Percentiles rank a stretch among this genome's conserved stretches.
These are phyloP conservation scores for Hypomecis atomaria DNA, from an alignment of 2,888 invertebrate species.

Conservation along the genomic window DNA sequence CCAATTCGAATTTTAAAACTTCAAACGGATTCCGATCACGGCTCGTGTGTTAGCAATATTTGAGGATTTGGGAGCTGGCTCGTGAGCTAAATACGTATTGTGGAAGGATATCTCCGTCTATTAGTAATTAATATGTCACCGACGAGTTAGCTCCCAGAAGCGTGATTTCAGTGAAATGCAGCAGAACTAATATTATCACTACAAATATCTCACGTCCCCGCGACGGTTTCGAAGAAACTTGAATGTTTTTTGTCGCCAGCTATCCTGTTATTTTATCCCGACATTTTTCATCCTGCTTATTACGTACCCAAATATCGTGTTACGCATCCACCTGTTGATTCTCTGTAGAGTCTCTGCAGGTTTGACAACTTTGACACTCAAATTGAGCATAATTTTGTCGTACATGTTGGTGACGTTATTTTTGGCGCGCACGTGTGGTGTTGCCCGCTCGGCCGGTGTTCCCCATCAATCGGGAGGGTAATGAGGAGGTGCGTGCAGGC, in stretches of 20 bases:
- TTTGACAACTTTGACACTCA: slow-evolving; percentile 41
- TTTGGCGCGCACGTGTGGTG: slow-evolving; percentile 48
- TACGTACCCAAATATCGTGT: slow-evolving; percentile 59
- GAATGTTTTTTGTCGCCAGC: slow-evolving; percentile 57
- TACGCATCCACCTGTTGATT: slow-evolving; percentile 64
- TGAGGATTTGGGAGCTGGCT: slow-evolving; percentile 30
- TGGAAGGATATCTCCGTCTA: slow-evolving; percentile 59
- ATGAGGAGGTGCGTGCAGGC: slow-evolving; percentile 66
- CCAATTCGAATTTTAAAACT: slow-evolving; percentile 48
- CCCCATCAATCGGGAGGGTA: slow-evolving; percentile 62
- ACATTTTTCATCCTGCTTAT: slow-evolving; percentile 60
- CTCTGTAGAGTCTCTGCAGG: slow-evolving; percentile 29
- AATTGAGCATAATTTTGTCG: slow-evolving; percentile 43
- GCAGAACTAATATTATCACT: slow-evolving; percentile 76
- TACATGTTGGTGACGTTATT: slow-evolving; percentile 47
- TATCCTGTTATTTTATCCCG: slow-evolving; percentile 61
- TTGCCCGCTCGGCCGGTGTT: slow-evolving; percentile 49
- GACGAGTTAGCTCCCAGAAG: slow-evolving; percentile 53
- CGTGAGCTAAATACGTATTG: slow-evolving; percentile 54
- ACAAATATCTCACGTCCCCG: slow-evolving; percentile 74
- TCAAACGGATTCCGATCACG: slow-evolving; percentile 51
- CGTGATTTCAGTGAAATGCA: slow-evolving; percentile 68
- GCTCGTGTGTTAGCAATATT: slow-evolving; percentile 41
- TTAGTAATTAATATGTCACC: slow-evolving; percentile 72
- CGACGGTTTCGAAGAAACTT: slow-evolving; percentile 67